Conservation (phyloP, 2,113 vertebrate genomes). For the Datnioides undecimradiatus region DNA sequence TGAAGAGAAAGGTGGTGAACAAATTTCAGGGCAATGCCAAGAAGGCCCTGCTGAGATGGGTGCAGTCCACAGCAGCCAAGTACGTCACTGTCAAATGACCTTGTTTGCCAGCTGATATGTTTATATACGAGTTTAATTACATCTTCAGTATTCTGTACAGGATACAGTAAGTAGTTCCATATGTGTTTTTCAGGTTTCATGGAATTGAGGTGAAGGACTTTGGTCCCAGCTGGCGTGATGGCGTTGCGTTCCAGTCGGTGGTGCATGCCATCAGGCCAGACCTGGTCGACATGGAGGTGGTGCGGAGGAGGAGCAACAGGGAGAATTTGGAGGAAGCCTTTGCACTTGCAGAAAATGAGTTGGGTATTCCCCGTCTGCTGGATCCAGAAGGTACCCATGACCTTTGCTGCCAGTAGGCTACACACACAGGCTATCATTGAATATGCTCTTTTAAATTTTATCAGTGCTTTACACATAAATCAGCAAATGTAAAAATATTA, state of each 20-base stretch:
- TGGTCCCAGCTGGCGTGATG: slow-evolving; percentile 94
- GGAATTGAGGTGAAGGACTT: slow-evolving; percentile 97
- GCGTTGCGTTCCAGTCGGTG: slow-evolving; percentile 93
- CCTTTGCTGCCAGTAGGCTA: background rate
- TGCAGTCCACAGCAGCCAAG: slow-evolving; percentile 92
- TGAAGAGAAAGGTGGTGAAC: slow-evolving; percentile 92
- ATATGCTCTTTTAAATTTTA: background rate
- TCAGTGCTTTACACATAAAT: background rate
- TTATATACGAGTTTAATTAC: background rate
- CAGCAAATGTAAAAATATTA: background rate
- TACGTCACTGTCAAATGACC: slow-evolving; percentile 74
- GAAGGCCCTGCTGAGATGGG: slow-evolving; percentile 94
- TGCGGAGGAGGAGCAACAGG: slow-evolving; percentile 87
- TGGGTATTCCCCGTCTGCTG: slow-evolving; percentile 95
- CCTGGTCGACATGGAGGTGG: slow-evolving; percentile 92
- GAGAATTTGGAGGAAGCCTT: slow-evolving; percentile 97
- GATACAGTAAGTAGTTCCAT: background rate
- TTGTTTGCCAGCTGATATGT: background rate
- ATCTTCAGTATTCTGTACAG: background rate
- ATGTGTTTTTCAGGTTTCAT: slow-evolving; percentile 81
- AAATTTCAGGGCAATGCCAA: slow-evolving; percentile 94
- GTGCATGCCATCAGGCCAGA: slow-evolving; percentile 95
- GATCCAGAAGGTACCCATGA: slow-evolving; percentile 92
- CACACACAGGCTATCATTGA: slow-evolving; percentile 14
- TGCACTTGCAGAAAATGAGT: slow-evolving; percentile 90